Conservation (phyloP, 2,113 vertebrate species). For the Chaetodon auriga region DNA sequence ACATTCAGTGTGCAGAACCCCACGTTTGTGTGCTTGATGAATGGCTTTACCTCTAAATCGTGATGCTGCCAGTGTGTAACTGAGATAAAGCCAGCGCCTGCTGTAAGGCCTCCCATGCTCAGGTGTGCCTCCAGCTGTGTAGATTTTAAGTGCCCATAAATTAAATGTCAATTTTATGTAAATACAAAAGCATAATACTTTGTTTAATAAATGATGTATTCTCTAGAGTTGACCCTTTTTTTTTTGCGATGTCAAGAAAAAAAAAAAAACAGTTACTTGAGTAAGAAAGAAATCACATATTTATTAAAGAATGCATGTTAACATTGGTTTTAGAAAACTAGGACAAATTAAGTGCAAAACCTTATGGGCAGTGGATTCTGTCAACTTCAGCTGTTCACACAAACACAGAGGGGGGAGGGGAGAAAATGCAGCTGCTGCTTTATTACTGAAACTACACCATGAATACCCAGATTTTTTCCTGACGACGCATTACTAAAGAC, state of each 20-base stretch:
- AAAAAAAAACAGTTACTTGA: slow-evolving; percentile 44
- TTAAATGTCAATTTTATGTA: slow-evolving; percentile 35
- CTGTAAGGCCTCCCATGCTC: slow-evolving; percentile 27
- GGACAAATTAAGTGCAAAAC: slow-evolving; percentile 64
- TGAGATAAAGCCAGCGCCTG: not conserved
- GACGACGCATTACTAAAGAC: slow-evolving; percentile 32
- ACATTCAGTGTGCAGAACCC: not conserved
- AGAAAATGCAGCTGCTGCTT: slow-evolving; percentile 42
- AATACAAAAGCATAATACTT: slow-evolving; percentile 41
- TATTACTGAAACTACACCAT: slow-evolving; percentile 27
- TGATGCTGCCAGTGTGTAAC: slow-evolving; percentile 2
- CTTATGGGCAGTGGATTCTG: slow-evolving; percentile 39
- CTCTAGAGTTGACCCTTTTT: not conserved
- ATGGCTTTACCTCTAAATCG: slow-evolving; percentile 10
- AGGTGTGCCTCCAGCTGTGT: slow-evolving; percentile 9
- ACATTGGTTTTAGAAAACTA: slow-evolving; percentile 70
- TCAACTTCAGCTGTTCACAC: slow-evolving; percentile 47
- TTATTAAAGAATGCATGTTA: slow-evolving; percentile 76
- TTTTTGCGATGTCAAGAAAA: slow-evolving; percentile 25
- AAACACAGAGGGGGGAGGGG: slow-evolving; percentile 21
- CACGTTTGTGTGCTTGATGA: slow-evolving; percentile 16
- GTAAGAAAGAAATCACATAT: slow-evolving; percentile 60
- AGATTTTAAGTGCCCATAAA: slow-evolving; percentile 25
- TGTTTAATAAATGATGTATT: slow-evolving; percentile 50
- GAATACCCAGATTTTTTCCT: slow-evolving; percentile 31